Base-by-base conservation (phyloP, 2,113 vertebrate genomes). In the Myrmecobius fasciatus region DNA sequence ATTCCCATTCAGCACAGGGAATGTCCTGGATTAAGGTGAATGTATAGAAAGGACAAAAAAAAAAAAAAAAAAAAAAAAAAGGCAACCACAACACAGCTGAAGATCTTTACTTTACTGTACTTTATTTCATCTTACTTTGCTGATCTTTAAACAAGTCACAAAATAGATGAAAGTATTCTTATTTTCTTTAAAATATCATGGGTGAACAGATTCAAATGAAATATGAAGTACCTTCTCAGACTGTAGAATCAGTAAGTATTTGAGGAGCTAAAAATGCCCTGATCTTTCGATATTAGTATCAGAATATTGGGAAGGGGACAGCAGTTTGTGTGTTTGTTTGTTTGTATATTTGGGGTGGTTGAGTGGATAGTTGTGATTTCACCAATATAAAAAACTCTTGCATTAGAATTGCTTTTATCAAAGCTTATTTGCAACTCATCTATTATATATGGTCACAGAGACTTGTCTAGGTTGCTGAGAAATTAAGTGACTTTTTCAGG, bases 1-100 rank as follows among this genome's bases (percentile, higher is more conserved):
- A 97, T 97, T 97, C 97, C 96, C 96, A 97, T 8, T 7, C 67
- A 96, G 60, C 92, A 94, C n/a, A 25, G 53, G 94, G 9, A 56
- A 90, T 90, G 90, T 94, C 96, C 60, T 94, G 94, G 88, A 95
- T 95, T 94, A 96, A 95, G 96, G 31, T 49, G 25, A 5, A 17
- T 83, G 20, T 22, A 24, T 52, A 67, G 91, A 91, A 92, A 52
- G 60, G 96, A 48, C 92, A 28, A 60, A 97, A 96, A 94, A 53
- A n/a, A n/a, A n/a, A n/a, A n/a, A n/a, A n/a, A n/a, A n/a, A n/a
- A n/a, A n/a, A n/a, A n/a, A n/a, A n/a, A n/a, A n/a, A n/a, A n/a
- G n/a, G n/a, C n/a, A n/a, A n/a, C n/a, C n/a, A n/a, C n/a, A n/a
- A n/a, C n/a, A n/a, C n/a, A n/a, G n/a, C n/a, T n/a, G 12, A 17